Evolutionary conservation across 1,140 invertebrate species (phyloP).

Genomic region (Marisa cornuarietis): DNA sequence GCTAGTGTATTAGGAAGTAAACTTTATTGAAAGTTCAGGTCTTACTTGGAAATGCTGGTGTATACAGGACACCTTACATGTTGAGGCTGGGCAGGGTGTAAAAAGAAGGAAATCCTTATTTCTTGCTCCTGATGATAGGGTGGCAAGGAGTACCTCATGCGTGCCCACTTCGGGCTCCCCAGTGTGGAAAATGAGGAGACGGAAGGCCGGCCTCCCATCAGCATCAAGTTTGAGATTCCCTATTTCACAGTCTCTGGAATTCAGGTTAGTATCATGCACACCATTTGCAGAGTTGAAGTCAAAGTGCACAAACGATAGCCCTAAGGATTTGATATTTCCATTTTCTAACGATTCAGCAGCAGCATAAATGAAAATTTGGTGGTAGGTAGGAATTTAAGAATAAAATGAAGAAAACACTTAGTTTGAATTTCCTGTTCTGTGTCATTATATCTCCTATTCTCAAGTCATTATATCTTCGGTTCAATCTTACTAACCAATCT

Average conservation of each 20-base stretch:
- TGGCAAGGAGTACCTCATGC: slow-evolving; percentile 98
- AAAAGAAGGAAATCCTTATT: too few species aligned
- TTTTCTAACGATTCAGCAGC: neutral
- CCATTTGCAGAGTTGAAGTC: neutral
- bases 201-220: slow-evolving; percentile 97
- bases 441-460: too few species aligned
- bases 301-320: neutral
- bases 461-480: too few species aligned
- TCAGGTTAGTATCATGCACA: slow-evolving; percentile 73
- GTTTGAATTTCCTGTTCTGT: neutral
- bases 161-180: slow-evolving; percentile 98
- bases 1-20: too few species aligned
- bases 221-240: slow-evolving; percentile 99
- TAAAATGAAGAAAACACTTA: neutral
- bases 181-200: slow-evolving; percentile 93
- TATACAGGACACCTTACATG: too few species aligned
- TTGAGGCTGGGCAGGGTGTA: too few species aligned
- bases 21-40: too few species aligned
- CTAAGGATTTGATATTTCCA: neutral
- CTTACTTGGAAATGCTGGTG: too few species aligned
- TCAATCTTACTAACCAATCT: neutral
- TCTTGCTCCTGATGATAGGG: slow-evolving; percentile 69
- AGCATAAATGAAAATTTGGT: neutral
- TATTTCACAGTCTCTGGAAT: slow-evolving; percentile 99
- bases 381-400: neutral